Conservation (phyloP, 2,888 invertebrate species). For the Lasioglossum figueresi region DNA sequence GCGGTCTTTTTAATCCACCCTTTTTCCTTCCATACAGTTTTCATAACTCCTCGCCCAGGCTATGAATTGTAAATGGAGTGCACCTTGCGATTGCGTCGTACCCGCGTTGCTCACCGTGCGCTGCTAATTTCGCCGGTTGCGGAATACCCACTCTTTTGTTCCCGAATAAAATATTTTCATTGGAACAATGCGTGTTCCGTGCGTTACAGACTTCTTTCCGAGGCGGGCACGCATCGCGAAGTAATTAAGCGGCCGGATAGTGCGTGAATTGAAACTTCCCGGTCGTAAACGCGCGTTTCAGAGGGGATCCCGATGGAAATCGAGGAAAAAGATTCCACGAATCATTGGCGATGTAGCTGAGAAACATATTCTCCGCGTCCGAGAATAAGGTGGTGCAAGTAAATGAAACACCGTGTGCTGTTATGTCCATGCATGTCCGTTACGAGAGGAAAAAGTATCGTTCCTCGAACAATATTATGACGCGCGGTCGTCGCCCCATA, state of each 20-base stretch:
- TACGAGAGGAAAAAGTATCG: too few relatives aligned
- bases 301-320: not conserved
- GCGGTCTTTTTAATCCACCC: not conserved
- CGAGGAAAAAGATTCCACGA: not conserved
- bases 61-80: slow-evolving; percentile 25
- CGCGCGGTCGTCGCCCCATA: too few relatives aligned
- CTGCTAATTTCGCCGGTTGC: slow-evolving; percentile 41
- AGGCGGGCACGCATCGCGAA: not conserved
- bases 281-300: not conserved
- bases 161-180: slow-evolving; percentile 15
- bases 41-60: not conserved
- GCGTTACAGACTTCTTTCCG: not conserved
- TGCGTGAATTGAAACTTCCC: not conserved
- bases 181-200: not conserved
- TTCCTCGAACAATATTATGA: too few relatives aligned
- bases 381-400: not conserved
- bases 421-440: too few relatives aligned
- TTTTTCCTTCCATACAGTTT: not conserved
- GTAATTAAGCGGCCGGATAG: slow-evolving; percentile 10
- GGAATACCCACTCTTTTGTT: not conserved
- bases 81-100: slow-evolving; percentile 2
- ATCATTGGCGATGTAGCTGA: not conserved
- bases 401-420: too few relatives aligned
- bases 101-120: not conserved
- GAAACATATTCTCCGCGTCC: not conserved